Conservation (phyloP, 2,113 vertebrate species). For the Varanus komodoensis region DNA sequence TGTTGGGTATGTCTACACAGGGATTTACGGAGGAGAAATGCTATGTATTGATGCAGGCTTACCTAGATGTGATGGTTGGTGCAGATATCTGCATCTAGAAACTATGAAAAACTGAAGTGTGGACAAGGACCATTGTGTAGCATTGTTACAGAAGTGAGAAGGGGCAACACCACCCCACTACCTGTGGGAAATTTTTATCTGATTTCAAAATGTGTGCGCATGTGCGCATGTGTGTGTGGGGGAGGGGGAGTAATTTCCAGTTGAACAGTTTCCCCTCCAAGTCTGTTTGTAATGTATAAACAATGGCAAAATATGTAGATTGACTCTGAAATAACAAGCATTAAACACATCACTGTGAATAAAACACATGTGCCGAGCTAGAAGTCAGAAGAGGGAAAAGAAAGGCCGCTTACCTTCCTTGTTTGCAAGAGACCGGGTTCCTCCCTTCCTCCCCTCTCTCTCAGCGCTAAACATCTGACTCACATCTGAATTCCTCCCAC, state of each 20-base stretch:
- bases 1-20: background rate
- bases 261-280: no score
- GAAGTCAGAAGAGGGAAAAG: background rate
- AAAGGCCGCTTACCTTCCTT: constrained; percentile 24
- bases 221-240: no score
- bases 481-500: background rate
- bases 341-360: background rate
- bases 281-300: background rate
- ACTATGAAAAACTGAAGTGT: background rate
- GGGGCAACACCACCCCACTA: background rate
- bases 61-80: background rate
- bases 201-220: background rate
- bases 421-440: background rate
- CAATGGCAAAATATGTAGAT: background rate
- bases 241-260: no score
- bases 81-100: background rate
- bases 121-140: background rate
- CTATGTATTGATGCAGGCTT: background rate
- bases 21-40: background rate
- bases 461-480: background rate
- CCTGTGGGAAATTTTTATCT: background rate
- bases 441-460: background rate
- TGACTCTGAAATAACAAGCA: background rate
- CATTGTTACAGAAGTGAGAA: background rate
- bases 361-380: background rate